Evolutionary conservation across 2,888 invertebrate species (phyloP).

Genomic region (Agrotis ipsilon): DNA sequence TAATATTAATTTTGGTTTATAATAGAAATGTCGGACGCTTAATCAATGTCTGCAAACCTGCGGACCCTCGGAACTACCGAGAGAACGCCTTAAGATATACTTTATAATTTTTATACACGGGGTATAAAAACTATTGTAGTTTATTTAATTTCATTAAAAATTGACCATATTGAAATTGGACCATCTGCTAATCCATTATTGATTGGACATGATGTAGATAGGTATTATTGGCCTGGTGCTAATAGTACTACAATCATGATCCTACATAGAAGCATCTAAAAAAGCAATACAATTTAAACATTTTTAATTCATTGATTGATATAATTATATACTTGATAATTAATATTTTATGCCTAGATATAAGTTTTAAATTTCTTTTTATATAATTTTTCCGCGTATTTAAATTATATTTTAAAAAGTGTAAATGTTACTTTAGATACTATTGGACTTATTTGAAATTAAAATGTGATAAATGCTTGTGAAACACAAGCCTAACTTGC

Average conservation of each 20-base stretch:
- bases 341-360: not conserved
- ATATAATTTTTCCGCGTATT: no score
- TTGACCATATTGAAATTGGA: no score
- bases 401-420: not conserved
- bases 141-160: no score
- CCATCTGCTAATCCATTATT: no score
- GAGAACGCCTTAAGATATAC: no score
- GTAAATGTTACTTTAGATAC: not conserved
- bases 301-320: not conserved
- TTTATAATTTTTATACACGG: no score
- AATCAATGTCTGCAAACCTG: no score
- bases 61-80: no score
- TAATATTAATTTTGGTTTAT: no score
- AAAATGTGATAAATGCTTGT: constrained; percentile 37
- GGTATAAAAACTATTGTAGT: no score
- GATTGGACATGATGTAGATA: constrained; percentile 3
- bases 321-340: not conserved
- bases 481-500: constrained; percentile 3
- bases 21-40: no score
- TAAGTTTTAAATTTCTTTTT: not conserved
- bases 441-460: constrained; percentile 29
- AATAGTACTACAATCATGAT: not conserved
- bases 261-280: not conserved
- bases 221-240: not conserved
- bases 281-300: not conserved